Base-by-base conservation (phyloP, 2,113 vertebrate species). In the Megaceryle maxima region DNA sequence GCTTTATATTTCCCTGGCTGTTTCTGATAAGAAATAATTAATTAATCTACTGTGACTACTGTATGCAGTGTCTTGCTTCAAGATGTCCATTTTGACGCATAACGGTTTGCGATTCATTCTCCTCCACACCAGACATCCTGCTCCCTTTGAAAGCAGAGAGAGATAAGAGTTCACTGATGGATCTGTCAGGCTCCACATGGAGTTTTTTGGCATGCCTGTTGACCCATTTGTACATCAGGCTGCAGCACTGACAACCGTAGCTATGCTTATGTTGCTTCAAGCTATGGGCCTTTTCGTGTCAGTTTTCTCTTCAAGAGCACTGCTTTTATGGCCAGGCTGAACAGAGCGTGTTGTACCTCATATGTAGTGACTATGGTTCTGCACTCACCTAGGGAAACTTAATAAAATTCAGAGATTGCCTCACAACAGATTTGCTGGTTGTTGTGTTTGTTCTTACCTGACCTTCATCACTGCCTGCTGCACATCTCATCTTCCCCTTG, bases 381-480 rank as follows among this genome's bases (percentile, higher is more conserved):
- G 53, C 73, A 75, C 13, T 74, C 35, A 31, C 7, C 28, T 41
- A 26, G 43, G 39, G 13, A 85, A 66, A 77, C 8, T 7, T 17
- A 95, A 97, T 91, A 80, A 97, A 89, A 33, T 55, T 31, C 25
- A 46, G 59, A 87, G 26, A 37, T 63, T 83, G 20, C 26, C 41
- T 33, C 60, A 60, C 19, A 64, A 43, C 14, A 18, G 7, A 2
- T 81, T 76, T 76, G 37, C 64, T 87, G 37, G 35, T 86, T 0
- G 0, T 69, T 63, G 39, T 79, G 26, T 76, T 17, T 87, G 31
- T 43, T 35, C n/a, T 87, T 85, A 50, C 16, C n/a, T 55, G 55
- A 29, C 31, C 13, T 59, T 81, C 2, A 8, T 29, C 24, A 73
- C 25, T 0, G 3, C 20, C 26, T 10, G 4, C 39, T 66, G 44